Evolutionary conservation across 2,113 vertebrate genomes (phyloP).

Genomic region (Pelvicachromis taeniatus): DNA sequence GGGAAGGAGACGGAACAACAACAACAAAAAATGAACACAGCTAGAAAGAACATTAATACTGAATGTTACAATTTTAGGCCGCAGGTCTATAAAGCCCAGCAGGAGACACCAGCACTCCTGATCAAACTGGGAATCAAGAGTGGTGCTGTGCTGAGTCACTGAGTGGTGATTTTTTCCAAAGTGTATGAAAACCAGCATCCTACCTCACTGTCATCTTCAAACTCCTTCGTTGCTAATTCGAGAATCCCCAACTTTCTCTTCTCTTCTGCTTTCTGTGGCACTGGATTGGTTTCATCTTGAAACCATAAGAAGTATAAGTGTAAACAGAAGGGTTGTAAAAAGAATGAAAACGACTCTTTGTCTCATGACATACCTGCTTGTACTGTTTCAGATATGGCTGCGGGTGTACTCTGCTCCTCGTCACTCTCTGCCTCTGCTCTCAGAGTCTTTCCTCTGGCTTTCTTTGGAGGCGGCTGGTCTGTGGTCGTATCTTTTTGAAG

Average conservation of each 20-base stretch:
- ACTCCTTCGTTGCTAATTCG: conserved; percentile 68
- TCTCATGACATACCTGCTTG: conserved; percentile 3
- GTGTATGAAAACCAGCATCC: no score
- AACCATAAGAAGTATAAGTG: not conserved
- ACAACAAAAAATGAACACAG: not conserved
- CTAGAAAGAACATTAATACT: not conserved
- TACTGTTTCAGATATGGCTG: not conserved
- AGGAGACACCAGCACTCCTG: not conserved
- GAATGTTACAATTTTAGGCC: not conserved
- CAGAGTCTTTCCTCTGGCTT: not conserved
- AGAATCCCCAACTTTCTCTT: conserved; percentile 62
- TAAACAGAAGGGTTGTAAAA: not conserved
- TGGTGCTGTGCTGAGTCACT: not conserved
- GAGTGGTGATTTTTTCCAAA: not conserved
- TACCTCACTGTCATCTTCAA: conserved; percentile 66
- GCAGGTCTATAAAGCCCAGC: not conserved
- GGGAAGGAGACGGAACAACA: not conserved
- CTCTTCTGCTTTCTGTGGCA: not conserved
- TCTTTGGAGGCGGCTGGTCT: conserved; percentile 28
- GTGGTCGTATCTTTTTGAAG: not conserved
- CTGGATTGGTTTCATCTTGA: not conserved
- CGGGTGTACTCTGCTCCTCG: not conserved
- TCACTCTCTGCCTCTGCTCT: not conserved
- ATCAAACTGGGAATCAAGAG: not conserved
- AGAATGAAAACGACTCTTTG: not conserved